These are phyloP conservation scores for Proteles cristata DNA, from an alignment of 2,113 vertebrate genomes.

Conservation along the genomic window DNA sequence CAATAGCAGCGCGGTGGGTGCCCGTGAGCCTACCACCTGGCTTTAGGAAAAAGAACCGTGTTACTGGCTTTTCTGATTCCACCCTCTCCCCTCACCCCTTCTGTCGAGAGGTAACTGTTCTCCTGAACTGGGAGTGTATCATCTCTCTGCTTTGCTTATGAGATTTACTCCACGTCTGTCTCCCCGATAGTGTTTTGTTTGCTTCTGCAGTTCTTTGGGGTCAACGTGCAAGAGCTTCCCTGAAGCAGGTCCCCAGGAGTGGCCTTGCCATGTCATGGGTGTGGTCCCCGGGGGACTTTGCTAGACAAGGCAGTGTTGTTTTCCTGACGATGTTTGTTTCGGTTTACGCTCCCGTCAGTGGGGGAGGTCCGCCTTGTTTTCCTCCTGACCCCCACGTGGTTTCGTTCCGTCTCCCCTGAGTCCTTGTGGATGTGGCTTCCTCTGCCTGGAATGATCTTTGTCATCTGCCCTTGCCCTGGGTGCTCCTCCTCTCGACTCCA, in stretches of 20 bases:
- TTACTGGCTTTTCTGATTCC: background rate
- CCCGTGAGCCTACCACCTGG: background rate
- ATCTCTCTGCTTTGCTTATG: background rate
- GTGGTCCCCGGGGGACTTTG: fast-evolving
- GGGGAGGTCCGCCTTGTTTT: background rate
- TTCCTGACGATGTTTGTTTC: background rate
- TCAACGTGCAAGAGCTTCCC: background rate
- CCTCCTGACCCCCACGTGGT: background rate
- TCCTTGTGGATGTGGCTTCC: background rate
- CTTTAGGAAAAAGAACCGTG: background rate
- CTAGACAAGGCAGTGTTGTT: background rate
- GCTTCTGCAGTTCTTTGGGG: background rate
- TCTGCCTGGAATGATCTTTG: background rate
- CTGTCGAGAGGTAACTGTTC: background rate
- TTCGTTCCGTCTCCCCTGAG: background rate
- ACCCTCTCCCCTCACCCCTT: background rate
- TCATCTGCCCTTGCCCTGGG: background rate
- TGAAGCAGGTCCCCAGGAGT: background rate
- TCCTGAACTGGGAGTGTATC: background rate
- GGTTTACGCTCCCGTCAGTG: background rate
- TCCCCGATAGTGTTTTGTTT: background rate
- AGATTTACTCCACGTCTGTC: background rate
- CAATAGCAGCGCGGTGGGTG: background rate
- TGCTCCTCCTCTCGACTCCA: background rate
- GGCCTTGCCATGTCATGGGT: background rate